Conservation (phyloP, 2,888 invertebrate genomes). For the Cheilosia vulpina region DNA sequence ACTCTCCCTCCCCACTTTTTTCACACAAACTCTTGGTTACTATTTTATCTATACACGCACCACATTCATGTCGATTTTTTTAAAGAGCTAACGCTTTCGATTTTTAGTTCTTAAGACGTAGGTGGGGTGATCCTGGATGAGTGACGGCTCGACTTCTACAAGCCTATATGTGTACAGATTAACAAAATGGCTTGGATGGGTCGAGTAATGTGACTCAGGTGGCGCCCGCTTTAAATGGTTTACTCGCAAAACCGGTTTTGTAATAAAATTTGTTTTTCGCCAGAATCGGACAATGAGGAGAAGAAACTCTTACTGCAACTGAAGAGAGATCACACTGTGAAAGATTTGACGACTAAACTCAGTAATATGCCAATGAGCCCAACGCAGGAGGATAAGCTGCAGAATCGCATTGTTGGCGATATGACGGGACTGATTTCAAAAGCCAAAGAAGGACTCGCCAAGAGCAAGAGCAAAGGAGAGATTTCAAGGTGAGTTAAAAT, state of each 20-base stretch:
- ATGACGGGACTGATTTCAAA: constrained; percentile 96
- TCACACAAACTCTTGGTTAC: constrained; percentile 20
- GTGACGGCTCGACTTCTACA: background rate
- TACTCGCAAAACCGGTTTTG: background rate
- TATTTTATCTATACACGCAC: constrained; percentile 41
- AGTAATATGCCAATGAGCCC: constrained; percentile 87
- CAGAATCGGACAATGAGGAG: constrained; percentile 86
- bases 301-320: constrained; percentile 87
- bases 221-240: background rate
- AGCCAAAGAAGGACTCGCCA: constrained; percentile 95
- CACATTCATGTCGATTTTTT: constrained; percentile 60
- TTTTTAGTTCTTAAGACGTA: constrained; percentile 27
- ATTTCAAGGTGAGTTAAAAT: constrained; percentile 81
- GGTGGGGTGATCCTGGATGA: constrained; percentile 15
- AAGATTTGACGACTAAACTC: constrained; percentile 93
- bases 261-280: background rate
- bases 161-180: background rate
- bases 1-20: constrained; percentile 20
- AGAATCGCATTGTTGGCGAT: constrained; percentile 88
- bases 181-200: constrained; percentile 1
- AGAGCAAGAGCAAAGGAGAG: constrained; percentile 91
- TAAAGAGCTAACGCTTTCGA: constrained; percentile 53
- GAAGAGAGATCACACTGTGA: constrained; percentile 93
- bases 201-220: background rate
- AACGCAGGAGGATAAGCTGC: constrained; percentile 86